Percentiles rank a stretch among this genome's conserved stretches.
These are phyloP conservation scores for cat (Felis catus) DNA, from an alignment of 2,113 vertebrate genomes.

Conservation along the genomic window F.catus_Fca126_mat1.0 CM031424.1:68848001-68848500, in stretches of 20 bases:
- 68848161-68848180: background rate
- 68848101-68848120: background rate
- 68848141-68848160: background rate
- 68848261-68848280: background rate
- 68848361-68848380: background rate
- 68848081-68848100: background rate
- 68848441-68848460: accelerated
- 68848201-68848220: background rate
- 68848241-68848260: background rate
- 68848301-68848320: background rate
- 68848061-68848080: background rate
- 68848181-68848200: background rate
- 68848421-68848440: accelerated
- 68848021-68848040: background rate
- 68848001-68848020: background rate
- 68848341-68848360: background rate
- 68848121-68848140: background rate
- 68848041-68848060: background rate
- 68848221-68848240: background rate
- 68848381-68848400: too few relatives aligned
- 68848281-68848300: background rate
- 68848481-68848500: background rate
- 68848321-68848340: background rate
- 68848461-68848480: background rate
- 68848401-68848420: background rate